A percentile compares a stretch with the other conserved stretches of the same genome.
Evolutionary conservation across 2,797 vertebrate species (phyloP).

Genomic region (Leucoraja ocellata): DNA sequence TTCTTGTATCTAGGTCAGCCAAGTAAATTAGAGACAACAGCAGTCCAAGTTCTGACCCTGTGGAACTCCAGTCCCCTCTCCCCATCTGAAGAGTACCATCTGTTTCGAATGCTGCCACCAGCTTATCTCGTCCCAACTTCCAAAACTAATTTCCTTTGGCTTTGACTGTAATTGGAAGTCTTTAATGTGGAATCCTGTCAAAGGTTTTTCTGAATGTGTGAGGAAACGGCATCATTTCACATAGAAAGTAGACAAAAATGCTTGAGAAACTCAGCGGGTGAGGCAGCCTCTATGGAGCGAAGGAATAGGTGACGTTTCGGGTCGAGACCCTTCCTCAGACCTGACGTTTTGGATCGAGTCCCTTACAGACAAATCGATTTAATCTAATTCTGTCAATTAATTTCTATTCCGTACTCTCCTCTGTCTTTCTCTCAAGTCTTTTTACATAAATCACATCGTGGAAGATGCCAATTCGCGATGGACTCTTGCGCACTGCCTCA

Average conservation of each 20-base stretch:
- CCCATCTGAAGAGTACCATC: conserved; percentile 18
- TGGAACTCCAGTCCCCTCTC: not conserved
- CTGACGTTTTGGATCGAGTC: no score
- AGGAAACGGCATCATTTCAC: not conserved
- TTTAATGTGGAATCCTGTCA: not conserved
- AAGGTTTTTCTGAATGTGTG: not conserved
- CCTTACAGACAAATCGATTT: not conserved
- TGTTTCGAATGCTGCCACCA: not conserved
- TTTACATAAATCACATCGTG: not conserved
- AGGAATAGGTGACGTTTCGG: no score
- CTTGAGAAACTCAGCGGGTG: no score
- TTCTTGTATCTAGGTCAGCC: conserved; percentile 30
- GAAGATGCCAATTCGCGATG: no score
- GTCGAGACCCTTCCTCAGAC: no score
- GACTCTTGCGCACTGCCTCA: no score
- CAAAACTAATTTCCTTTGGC: conserved; percentile 11
- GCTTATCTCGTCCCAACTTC: conserved; percentile 3
- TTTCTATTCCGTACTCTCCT: not conserved
- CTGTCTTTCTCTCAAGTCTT: not conserved
- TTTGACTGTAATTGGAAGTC: conserved; percentile 22
- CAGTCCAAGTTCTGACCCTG: conserved; percentile 4
- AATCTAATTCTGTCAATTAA: no score
- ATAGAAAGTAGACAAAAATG: not conserved
- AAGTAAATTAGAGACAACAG: conserved; percentile 11
- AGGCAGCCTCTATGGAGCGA: no score